phyloP scores from a whole-genome alignment of 2,113 vertebrate species.

The Martes martes region DNA sequence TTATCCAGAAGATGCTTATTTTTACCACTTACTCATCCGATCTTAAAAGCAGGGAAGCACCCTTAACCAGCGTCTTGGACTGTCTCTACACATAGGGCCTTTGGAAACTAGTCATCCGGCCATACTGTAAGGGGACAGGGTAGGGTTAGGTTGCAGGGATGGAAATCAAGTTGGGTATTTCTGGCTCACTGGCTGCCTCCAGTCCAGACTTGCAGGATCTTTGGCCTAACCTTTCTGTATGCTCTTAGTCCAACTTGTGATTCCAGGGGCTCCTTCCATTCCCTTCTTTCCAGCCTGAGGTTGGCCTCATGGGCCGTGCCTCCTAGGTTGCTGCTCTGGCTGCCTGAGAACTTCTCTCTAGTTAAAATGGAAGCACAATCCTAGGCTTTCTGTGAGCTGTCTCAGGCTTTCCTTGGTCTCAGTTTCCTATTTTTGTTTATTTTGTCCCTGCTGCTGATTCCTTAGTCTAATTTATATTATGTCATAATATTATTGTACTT shows the following conservation, averaged over 20 bases:
- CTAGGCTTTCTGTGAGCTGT: neutral
- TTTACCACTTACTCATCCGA: neutral
- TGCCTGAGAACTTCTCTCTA: slow-evolving; percentile 15
- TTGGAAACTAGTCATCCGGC: neutral
- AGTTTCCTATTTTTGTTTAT: slow-evolving; percentile 24
- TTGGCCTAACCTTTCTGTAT: too few species aligned
- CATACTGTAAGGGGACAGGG: neutral
- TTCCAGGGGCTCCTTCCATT: neutral
- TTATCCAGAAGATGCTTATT: neutral
- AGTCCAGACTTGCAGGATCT: neutral
- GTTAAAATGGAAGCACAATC: neutral
- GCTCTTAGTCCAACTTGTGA: neutral
- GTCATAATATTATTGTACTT: neutral
- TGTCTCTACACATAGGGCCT: neutral
- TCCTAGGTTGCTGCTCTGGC: neutral
- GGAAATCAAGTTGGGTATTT: neutral
- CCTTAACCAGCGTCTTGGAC: neutral
- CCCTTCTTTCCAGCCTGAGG: neutral
- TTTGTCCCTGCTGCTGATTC: neutral
- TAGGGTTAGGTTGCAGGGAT: neutral
- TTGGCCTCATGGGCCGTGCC: neutral
- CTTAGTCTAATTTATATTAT: neutral
- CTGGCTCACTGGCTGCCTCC: neutral
- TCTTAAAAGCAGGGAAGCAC: neutral
- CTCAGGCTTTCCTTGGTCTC: neutral